Conservation (phyloP, 2,888 invertebrate species). For the Anoncus sp. region DNA sequence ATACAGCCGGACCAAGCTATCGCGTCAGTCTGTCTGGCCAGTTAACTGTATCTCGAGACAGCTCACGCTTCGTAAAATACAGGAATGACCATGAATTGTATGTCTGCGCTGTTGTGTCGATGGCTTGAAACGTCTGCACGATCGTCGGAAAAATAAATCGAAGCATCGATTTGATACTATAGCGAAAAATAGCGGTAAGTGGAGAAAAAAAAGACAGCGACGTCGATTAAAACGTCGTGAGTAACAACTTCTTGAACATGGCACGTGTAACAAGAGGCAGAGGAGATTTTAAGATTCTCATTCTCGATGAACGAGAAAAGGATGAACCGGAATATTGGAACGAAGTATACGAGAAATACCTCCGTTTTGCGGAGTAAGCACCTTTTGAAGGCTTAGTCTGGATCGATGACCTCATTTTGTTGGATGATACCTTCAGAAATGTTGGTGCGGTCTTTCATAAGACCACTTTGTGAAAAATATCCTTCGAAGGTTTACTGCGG, state of each 20-base stretch:
- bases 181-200: not conserved
- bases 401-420: constrained; percentile 25
- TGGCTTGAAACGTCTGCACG: not conserved
- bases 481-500: not conserved
- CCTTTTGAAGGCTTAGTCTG: constrained; percentile 5
- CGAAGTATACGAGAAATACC: not conserved
- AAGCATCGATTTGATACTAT: constrained; percentile 1
- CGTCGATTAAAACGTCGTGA: constrained; percentile 23
- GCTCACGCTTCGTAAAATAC: constrained; percentile 25
- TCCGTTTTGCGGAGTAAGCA: not conserved
- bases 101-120: not conserved
- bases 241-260: constrained; percentile 11
- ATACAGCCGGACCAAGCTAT: constrained; percentile 9
- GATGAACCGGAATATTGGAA: not conserved
- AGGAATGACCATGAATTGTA: not conserved
- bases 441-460: not conserved
- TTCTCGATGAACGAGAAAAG: not conserved
- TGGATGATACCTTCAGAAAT: not conserved
- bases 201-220: not conserved
- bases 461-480: constrained; percentile 5
- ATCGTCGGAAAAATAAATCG: not conserved
- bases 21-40: constrained; percentile 67
- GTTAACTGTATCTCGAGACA: constrained; percentile 66
- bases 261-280: not conserved
- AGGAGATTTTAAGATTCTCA: not conserved